Evolutionary conservation across 2,113 vertebrate species (phyloP).

Genomic region (Taurulus bubalis): DNA sequence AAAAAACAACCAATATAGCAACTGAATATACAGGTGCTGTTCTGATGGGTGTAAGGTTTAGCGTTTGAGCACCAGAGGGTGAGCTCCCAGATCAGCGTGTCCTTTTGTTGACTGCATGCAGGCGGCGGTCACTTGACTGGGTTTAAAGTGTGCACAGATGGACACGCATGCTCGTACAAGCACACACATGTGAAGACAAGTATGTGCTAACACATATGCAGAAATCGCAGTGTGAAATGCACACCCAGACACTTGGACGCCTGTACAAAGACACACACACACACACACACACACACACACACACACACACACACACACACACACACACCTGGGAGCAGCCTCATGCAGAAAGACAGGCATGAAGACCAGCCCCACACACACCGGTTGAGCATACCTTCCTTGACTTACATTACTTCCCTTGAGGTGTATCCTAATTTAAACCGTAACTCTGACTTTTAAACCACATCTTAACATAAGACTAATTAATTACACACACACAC

Average conservation of each 20-base stretch:
- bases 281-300: constrained; percentile 35
- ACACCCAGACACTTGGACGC: constrained; percentile 34
- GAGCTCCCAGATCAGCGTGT: background rate
- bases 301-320: background rate
- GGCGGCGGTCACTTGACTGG: constrained; percentile 21
- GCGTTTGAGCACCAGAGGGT: background rate
- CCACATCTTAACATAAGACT: background rate
- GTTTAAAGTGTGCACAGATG: constrained; percentile 8
- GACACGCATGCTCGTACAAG: constrained; percentile 13
- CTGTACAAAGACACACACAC: constrained; percentile 7
- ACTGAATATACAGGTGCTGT: constrained; percentile 7
- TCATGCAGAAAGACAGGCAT: constrained; percentile 2
- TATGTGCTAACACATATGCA: constrained; percentile 24
- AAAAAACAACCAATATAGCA: constrained; percentile 4
- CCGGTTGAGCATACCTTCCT: constrained; percentile 29
- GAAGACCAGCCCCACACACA: background rate
- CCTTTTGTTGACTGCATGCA: background rate
- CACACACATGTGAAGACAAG: background rate
- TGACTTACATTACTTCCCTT: constrained; percentile 29
- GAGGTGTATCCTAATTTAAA: constrained; percentile 38
- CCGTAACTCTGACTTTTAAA: constrained; percentile 11
- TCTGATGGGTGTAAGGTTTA: background rate
- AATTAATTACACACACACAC: background rate
- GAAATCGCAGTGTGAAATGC: constrained; percentile 20
- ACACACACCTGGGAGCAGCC: background rate